phyloP scores from a whole-genome alignment of 2,888 invertebrate genomes.

The Agrochola lota region DNA sequence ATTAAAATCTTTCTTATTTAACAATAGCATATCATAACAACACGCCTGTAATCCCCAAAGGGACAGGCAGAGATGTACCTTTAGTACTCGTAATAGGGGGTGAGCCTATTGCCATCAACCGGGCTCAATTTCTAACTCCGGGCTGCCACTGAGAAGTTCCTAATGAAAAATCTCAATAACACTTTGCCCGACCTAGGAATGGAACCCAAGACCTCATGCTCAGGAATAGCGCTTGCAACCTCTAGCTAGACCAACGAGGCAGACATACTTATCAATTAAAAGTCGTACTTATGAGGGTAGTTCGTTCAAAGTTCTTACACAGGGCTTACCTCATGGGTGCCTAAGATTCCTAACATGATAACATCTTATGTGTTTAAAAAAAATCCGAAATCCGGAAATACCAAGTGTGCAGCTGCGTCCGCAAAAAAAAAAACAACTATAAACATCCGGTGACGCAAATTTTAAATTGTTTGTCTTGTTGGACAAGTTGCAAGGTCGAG shows the following conservation, averaged over 20 bases:
- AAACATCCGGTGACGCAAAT: constrained; percentile 59
- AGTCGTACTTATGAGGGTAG: background rate
- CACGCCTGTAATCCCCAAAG: background rate
- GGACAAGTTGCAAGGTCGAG: constrained; percentile 31
- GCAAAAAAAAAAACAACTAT: constrained; percentile 17
- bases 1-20: background rate
- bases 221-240: no score
- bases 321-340: background rate
- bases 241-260: background rate
- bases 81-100: background rate
- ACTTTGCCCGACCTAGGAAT: no score
- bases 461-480: constrained; percentile 47
- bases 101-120: background rate
- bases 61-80: background rate
- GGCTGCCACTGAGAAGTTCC: no score
- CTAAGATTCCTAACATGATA: background rate
- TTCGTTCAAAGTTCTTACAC: background rate
- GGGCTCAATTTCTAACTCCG: background rate
- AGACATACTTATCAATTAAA: background rate
- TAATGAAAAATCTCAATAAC: no score
- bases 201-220: no score
- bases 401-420: constrained; percentile 55
- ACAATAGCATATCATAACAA: background rate
- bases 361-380: constrained; percentile 18
- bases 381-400: constrained; percentile 50